phyloP scores from a whole-genome alignment of 2,888 invertebrate genomes.

The Xestia ashworthii region DNA sequence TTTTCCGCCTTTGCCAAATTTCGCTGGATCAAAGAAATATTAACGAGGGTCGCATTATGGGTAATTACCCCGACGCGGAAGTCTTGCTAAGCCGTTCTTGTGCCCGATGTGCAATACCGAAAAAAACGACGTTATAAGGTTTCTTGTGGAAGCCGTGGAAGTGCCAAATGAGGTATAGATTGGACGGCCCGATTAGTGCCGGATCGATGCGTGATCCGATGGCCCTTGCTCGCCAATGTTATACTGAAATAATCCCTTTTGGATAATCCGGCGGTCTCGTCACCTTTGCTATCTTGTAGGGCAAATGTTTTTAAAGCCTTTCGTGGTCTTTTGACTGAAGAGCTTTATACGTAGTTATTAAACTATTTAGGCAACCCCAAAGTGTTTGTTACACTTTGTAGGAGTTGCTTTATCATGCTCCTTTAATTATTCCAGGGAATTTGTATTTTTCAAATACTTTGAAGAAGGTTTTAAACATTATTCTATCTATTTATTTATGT shows the following conservation, averaged over 20 bases:
- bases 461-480: neutral
- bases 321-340: slow-evolving; percentile 10
- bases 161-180: slow-evolving; percentile 70
- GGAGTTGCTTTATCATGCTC: neutral
- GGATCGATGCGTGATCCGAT: slow-evolving; percentile 66
- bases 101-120: slow-evolving; percentile 61
- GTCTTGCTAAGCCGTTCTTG: slow-evolving; percentile 47
- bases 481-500: no score
- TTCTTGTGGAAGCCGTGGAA: slow-evolving; percentile 73
- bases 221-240: slow-evolving; percentile 63
- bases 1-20: slow-evolving; percentile 37
- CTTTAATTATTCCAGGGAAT: slow-evolving; percentile 17
- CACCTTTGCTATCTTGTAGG: slow-evolving; percentile 54
- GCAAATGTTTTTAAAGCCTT: slow-evolving; percentile 39
- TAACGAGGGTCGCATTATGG: slow-evolving; percentile 45
- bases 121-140: slow-evolving; percentile 67
- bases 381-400: neutral
- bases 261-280: slow-evolving; percentile 66
- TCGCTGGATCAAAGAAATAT: slow-evolving; percentile 49
- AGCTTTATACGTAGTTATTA: neutral
- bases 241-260: slow-evolving; percentile 67
- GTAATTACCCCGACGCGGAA: slow-evolving; percentile 59
- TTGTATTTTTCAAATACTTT: neutral
- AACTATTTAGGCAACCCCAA: neutral
- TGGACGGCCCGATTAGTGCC: slow-evolving; percentile 71